phyloP scores from a whole-genome alignment of 2,888 invertebrate species.

The Junonia oenone region DNA sequence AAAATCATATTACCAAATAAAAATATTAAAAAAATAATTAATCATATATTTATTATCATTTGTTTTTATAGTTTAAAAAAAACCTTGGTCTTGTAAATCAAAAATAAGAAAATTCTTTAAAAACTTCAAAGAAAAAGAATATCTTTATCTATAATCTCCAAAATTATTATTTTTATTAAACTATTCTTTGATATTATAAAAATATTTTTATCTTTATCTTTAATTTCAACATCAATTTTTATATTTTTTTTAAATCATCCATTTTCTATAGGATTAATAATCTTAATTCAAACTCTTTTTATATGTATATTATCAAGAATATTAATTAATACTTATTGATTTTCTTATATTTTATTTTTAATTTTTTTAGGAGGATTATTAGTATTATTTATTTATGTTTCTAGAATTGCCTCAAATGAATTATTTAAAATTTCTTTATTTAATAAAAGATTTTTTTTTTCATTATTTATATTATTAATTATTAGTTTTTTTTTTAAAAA shows the following conservation, averaged over 20 bases:
- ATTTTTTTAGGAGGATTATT: constrained; percentile 82
- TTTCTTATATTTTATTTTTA: constrained; percentile 81
- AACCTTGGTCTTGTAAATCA: constrained; percentile 85
- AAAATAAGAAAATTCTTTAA: constrained; percentile 78
- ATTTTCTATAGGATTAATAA: constrained; percentile 14
- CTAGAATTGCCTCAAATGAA: constrained; percentile 82
- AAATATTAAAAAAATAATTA: constrained; percentile 68
- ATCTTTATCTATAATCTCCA: constrained; percentile 82
- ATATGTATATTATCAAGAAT: constrained; percentile 65
- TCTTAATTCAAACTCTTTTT: constrained; percentile 74
- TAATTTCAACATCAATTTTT: constrained; percentile 47
- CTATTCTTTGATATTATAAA: constrained; percentile 77
- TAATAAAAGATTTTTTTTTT: constrained; percentile 12
- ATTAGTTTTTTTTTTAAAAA: not conserved
- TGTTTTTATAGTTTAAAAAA: constrained; percentile 82
- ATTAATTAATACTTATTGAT: constrained; percentile 76
- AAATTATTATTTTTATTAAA: constrained; percentile 84
- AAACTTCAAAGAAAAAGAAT: constrained; percentile 80
- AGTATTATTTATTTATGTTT: constrained; percentile 83
- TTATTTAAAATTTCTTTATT: constrained; percentile 59
- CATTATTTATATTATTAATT: not conserved
- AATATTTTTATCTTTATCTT: constrained; percentile 63
- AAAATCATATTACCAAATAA: constrained; percentile 57
- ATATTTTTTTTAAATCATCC: not conserved
- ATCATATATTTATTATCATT: constrained; percentile 56